A percentile compares a stretch with the other conserved stretches of the same genome.
Evolutionary conservation across 2,888 invertebrate species (phyloP).

Genomic region (Chloromyia formosa): DNA sequence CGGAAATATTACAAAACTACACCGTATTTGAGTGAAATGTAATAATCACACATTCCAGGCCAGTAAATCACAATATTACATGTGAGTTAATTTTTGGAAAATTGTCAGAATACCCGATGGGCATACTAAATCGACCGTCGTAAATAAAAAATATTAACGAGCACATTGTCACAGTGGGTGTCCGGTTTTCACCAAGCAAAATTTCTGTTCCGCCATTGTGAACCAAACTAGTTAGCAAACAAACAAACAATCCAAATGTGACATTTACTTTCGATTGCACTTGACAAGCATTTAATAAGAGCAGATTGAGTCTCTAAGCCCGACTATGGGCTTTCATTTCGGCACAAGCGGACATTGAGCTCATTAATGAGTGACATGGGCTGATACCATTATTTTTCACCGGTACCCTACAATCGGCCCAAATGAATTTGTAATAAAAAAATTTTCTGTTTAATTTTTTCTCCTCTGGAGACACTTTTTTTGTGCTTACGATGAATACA

Average conservation of each 20-base stretch:
- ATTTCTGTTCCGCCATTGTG: neutral
- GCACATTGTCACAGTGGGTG: slow-evolving; percentile 3
- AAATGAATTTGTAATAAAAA: neutral
- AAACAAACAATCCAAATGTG: neutral
- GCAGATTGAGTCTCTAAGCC: neutral
- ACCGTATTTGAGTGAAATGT: no score
- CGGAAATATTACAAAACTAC: no score
- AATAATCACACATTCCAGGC: no score
- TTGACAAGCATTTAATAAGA: slow-evolving; percentile 26
- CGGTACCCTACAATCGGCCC: neutral
- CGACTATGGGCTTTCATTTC: neutral
- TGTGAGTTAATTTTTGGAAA: no score
- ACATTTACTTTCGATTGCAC: slow-evolving; percentile 33
- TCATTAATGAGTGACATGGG: neutral
- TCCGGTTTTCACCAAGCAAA: neutral
- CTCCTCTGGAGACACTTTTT: neutral
- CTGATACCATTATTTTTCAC: neutral
- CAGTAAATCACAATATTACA: no score
- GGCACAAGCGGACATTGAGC: neutral
- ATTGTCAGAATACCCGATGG: neutral
- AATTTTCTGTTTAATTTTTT: neutral
- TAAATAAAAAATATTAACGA: neutral
- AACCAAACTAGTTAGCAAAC: neutral
- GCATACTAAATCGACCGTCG: neutral
- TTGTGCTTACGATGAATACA: slow-evolving; percentile 7